Percentiles rank a stretch among this genome's conserved stretches.
phyloP scores from a whole-genome alignment of 1,140 invertebrate genomes.

The Drosophila cardini region DNA sequence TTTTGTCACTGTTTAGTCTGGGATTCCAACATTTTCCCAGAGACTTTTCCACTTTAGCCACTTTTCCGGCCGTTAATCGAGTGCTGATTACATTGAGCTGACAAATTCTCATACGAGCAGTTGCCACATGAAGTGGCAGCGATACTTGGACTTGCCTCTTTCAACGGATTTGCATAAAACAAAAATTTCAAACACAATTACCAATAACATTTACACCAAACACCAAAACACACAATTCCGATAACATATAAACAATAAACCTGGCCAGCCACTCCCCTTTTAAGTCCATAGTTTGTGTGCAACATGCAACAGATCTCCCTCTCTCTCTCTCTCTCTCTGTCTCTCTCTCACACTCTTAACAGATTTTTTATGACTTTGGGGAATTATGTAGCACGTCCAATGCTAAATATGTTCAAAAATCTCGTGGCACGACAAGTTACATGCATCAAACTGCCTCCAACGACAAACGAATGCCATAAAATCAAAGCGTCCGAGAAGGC shows the following conservation, averaged over 20 bases:
- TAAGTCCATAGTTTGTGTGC: constrained; percentile 6
- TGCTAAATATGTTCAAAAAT: constrained; percentile 76
- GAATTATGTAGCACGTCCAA: constrained; percentile 74
- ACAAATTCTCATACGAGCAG: constrained; percentile 55
- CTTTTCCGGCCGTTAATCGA: constrained; percentile 30
- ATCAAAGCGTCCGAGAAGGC: constrained; percentile 68
- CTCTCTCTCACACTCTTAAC: too few species aligned
- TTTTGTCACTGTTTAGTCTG: constrained; percentile 71
- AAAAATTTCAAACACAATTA: constrained; percentile 36
- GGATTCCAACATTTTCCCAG: not conserved
- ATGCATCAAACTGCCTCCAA: constrained; percentile 76
- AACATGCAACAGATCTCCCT: constrained; percentile 31
- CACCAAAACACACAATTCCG: constrained; percentile 25
- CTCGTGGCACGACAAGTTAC: constrained; percentile 73
- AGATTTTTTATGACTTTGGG: constrained; percentile 45
- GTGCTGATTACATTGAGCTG: constrained; percentile 19
- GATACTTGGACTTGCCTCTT: constrained; percentile 36
- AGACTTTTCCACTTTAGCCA: not conserved
- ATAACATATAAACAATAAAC: constrained; percentile 49
- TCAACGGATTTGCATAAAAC: constrained; percentile 50
- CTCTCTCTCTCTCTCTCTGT: not conserved
- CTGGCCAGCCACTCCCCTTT: constrained; percentile 55
- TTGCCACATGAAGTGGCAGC: constrained; percentile 32
- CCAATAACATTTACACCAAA: constrained; percentile 36
- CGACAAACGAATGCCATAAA: constrained; percentile 69